Conservation (phyloP, 2,113 vertebrate species). For the Rhinolophus ferrumequinum region DNA sequence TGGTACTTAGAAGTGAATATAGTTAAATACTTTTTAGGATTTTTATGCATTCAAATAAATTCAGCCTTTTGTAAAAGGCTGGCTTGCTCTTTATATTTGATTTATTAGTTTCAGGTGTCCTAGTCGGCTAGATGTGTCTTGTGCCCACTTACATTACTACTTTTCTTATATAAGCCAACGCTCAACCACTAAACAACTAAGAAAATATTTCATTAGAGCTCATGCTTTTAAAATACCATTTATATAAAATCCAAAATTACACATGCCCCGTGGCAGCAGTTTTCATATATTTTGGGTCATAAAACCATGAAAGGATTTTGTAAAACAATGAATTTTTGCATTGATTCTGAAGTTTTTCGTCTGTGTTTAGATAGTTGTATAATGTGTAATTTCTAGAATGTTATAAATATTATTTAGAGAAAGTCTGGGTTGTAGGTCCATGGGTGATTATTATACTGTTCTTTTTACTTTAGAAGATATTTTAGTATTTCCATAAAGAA, state of each 20-base stretch:
- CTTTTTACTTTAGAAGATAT: conserved; percentile 24
- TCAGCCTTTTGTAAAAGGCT: not conserved
- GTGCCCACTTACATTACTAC: not conserved
- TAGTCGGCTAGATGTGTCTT: not conserved
- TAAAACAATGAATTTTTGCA: not conserved
- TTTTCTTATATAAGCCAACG: not conserved
- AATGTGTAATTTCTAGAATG: not conserved
- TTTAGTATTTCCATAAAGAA: conserved; percentile 33
- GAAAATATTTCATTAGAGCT: not conserved
- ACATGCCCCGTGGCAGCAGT: not conserved
- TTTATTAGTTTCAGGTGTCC: conserved; percentile 45
- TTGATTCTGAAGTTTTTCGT: not conserved
- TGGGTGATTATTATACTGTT: not conserved
- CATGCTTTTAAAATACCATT: not conserved
- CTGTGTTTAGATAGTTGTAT: conserved; percentile 13
- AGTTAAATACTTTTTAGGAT: conserved; percentile 14
- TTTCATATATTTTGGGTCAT: not conserved
- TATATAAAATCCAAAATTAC: not conserved
- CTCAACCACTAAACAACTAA: not conserved
- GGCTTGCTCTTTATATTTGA: not conserved
- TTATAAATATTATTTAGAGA: conserved; percentile 35
- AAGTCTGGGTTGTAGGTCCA: not conserved
- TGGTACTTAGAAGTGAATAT: not conserved
- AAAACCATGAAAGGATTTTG: conserved; percentile 36
- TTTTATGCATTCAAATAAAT: conserved; percentile 22